Evolutionary conservation across 2,888 invertebrate species (phyloP).

Genomic region (Erannis defoliaria): DNA sequence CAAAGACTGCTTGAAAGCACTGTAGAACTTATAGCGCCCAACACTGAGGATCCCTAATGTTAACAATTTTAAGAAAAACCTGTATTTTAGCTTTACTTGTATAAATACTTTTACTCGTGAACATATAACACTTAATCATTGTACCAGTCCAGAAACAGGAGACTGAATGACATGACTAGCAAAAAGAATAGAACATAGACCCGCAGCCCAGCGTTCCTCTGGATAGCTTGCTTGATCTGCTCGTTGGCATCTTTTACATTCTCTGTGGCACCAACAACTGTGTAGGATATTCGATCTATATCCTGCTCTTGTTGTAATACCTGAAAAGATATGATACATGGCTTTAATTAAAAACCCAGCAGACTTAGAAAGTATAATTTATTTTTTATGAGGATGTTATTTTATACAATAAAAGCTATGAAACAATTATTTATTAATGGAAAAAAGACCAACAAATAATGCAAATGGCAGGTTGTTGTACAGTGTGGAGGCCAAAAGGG

Average conservation of each 20-base stretch:
- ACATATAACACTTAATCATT: slow-evolving; percentile 88
- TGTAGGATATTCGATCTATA: slow-evolving; percentile 95
- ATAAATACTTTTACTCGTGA: not conserved
- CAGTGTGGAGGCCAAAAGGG: too few relatives aligned
- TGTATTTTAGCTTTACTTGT: not conserved
- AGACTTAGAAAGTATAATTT: too few relatives aligned
- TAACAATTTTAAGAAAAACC: not conserved
- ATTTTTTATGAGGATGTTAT: too few relatives aligned
- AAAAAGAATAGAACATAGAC: slow-evolving; percentile 98
- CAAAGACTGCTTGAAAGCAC: too few relatives aligned
- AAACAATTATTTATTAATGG: too few relatives aligned
- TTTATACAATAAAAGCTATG: too few relatives aligned
- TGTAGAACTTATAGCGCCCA: not conserved
- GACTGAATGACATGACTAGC: slow-evolving; percentile 97
- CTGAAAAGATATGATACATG: slow-evolving; percentile 56
- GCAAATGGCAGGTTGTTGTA: too few relatives aligned
- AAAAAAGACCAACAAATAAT: too few relatives aligned
- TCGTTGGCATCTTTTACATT: slow-evolving; percentile 99
- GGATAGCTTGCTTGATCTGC: slow-evolving; percentile 98
- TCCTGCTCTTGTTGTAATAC: slow-evolving; percentile 97
- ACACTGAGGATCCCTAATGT: not conserved
- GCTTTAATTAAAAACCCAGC: not conserved
- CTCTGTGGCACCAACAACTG: slow-evolving; percentile 96
- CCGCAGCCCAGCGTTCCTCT: slow-evolving; percentile 97
- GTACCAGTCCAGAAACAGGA: slow-evolving; percentile 99